These are phyloP conservation scores for Cephalopterus ornatus DNA, from an alignment of 2,113 vertebrate species.

Conservation along the genomic window DNA sequence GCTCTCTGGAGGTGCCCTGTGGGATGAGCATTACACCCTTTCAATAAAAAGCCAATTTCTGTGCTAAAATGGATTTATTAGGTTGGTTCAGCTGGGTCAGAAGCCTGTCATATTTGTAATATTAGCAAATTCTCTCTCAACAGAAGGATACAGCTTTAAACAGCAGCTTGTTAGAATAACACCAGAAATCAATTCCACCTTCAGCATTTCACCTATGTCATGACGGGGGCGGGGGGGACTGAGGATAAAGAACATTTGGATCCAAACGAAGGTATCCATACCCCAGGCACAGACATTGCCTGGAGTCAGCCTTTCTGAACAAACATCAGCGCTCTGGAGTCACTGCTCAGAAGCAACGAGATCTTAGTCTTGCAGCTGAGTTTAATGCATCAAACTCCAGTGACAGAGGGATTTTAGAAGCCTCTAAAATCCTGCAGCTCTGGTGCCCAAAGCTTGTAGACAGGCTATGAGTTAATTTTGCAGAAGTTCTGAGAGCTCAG, in stretches of 20 bases:
- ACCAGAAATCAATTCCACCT: not conserved
- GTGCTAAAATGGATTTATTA: not conserved
- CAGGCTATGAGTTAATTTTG: not conserved
- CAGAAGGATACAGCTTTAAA: not conserved
- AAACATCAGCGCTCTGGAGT: not conserved
- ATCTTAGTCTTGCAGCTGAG: not conserved
- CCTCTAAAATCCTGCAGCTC: not conserved
- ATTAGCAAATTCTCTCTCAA: not conserved
- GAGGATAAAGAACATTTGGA: not conserved
- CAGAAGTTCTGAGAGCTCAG: not conserved
- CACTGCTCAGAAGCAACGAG: not conserved
- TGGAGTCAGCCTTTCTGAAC: not conserved
- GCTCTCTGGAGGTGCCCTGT: not conserved
- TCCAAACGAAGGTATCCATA: not conserved
- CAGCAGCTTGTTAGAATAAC: not conserved
- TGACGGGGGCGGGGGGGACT: not conserved
- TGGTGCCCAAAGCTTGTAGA: not conserved
- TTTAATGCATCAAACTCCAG: not conserved
- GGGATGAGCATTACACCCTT: rapidly evolving
- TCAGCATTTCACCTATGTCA: not conserved
- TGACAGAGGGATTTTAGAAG: not conserved
- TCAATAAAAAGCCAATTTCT: not conserved
- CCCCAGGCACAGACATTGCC: not conserved
- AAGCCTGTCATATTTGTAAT: not conserved
- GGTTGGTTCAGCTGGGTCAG: not conserved